Evolutionary conservation across 1,140 invertebrate species (phyloP).

Genomic region (Drosophila eugracilis): DNA sequence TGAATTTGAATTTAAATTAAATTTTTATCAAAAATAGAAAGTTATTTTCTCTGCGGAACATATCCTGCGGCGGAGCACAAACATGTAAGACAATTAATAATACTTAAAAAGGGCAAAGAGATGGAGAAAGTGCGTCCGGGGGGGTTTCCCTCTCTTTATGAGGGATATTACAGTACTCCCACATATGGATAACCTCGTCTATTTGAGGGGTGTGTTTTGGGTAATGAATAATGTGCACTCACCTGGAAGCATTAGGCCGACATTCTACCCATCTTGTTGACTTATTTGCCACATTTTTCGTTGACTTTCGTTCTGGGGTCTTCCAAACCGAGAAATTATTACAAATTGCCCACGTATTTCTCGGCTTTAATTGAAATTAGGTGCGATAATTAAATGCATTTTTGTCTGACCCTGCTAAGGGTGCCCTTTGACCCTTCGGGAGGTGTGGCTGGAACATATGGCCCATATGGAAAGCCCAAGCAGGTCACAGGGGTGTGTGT

Average conservation of each 20-base stretch:
- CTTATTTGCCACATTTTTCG: conserved; percentile 63
- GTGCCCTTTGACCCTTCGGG: conserved; percentile 22
- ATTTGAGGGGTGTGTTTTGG: conserved; percentile 25
- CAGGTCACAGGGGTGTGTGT: conserved; percentile 20
- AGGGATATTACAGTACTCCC: conserved; percentile 60
- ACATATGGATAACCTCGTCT: conserved; percentile 25
- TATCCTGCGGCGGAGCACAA: conserved; percentile 64
- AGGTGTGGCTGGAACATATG: conserved; percentile 37
- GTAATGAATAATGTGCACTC: conserved; percentile 81
- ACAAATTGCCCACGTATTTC: conserved; percentile 66
- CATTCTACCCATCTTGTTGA: conserved; percentile 31
- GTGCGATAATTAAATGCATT: conserved; percentile 76
- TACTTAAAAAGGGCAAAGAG: conserved; percentile 67
- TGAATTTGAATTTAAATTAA: conserved; percentile 69
- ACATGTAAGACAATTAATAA: conserved; percentile 79
- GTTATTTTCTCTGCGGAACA: conserved; percentile 14
- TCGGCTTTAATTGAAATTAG: conserved; percentile 77
- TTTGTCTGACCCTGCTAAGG: conserved; percentile 22
- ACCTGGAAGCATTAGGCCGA: conserved; percentile 61
- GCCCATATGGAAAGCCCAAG: neutral
- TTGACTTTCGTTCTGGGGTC: conserved; percentile 8
- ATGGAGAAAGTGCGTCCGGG: conserved; percentile 2
- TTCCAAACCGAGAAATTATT: conserved; percentile 52
- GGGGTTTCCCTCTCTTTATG: conserved; percentile 16
- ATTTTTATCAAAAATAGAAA: conserved; percentile 55